These are phyloP conservation scores for Numenius arquata DNA, from an alignment of 2,113 vertebrate genomes.

Conservation along the genomic window DNA sequence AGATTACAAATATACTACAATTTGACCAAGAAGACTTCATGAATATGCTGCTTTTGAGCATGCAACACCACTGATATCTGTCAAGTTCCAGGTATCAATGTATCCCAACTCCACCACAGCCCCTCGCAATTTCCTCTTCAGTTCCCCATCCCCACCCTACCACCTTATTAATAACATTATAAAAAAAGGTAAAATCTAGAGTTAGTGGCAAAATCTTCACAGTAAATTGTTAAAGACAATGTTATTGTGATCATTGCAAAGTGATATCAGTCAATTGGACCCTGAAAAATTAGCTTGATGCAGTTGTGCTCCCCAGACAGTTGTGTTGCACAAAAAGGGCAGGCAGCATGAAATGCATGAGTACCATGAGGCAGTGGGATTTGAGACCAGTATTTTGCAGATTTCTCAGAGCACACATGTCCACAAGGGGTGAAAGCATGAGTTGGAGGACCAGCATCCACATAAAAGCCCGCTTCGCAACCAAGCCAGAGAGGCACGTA, in stretches of 20 bases:
- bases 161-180: slow-evolving; percentile 57
- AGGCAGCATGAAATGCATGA: slow-evolving; percentile 95
- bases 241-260: slow-evolving; percentile 20
- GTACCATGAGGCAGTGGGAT: slow-evolving; percentile 96
- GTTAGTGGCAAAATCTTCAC: slow-evolving; percentile 84
- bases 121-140: background rate
- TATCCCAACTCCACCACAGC: background rate
- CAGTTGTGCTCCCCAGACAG: slow-evolving; percentile 88
- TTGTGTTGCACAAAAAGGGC: slow-evolving; percentile 94
- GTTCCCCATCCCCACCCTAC: background rate
- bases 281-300: slow-evolving; percentile 96
- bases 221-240: slow-evolving; percentile 73
- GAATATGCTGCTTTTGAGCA: slow-evolving; percentile 58
- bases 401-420: slow-evolving; percentile 97
- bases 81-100: slow-evolving; percentile 36
- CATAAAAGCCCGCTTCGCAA: slow-evolving; percentile 94
- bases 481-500: slow-evolving; percentile 97
- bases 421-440: slow-evolving; percentile 95
- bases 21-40: slow-evolving; percentile 56
- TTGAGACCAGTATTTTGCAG: slow-evolving; percentile 94
- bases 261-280: slow-evolving; percentile 88
- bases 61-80: slow-evolving; percentile 63
- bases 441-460: slow-evolving; percentile 92
- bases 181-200: slow-evolving; percentile 74
- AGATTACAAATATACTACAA: slow-evolving; percentile 68